Evolutionary conservation across 1,140 invertebrate species (phyloP).

Genomic region (Drosophila bocqueti): DNA sequence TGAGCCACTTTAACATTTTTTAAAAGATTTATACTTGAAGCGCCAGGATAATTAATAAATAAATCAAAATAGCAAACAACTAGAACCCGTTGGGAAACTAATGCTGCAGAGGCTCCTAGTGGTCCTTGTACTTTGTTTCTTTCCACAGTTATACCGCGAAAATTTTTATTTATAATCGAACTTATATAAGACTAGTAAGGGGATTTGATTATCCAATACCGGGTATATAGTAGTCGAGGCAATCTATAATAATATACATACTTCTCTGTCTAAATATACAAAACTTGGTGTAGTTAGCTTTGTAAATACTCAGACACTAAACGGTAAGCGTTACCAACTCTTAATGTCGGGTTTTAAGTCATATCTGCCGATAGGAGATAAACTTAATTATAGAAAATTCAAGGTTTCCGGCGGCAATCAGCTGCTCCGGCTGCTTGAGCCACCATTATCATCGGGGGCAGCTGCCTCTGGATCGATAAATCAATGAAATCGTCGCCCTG

Average conservation of each 20-base stretch:
- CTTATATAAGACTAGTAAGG: too few relatives aligned
- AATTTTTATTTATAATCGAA: background rate
- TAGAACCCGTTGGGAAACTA: too few relatives aligned
- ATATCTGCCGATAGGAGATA: conserved; percentile 40
- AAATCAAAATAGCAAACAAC: too few relatives aligned
- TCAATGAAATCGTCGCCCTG: conserved; percentile 68
- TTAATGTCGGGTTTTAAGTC: conserved; percentile 10
- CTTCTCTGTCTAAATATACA: background rate
- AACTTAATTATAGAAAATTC: conserved; percentile 66
- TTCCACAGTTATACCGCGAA: background rate
- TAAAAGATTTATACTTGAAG: too few relatives aligned
- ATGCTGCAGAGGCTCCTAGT: background rate
- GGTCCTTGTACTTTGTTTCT: too few relatives aligned
- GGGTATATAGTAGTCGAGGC: background rate
- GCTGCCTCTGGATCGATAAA: conserved; percentile 58
- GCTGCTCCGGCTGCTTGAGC: conserved; percentile 36
- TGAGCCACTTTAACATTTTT: too few relatives aligned
- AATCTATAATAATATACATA: background rate
- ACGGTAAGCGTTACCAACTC: background rate
- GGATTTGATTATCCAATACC: background rate
- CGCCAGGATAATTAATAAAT: too few relatives aligned
- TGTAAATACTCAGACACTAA: conserved; percentile 1
- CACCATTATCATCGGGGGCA: conserved; percentile 30
- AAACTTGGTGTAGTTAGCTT: conserved; percentile 3
- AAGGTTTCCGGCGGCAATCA: conserved; percentile 42